A percentile compares a stretch with the other conserved stretches of the same genome.
Evolutionary conservation across 2,113 vertebrate genomes (phyloP).

Genomic region (Chrysemys picta): DNA sequence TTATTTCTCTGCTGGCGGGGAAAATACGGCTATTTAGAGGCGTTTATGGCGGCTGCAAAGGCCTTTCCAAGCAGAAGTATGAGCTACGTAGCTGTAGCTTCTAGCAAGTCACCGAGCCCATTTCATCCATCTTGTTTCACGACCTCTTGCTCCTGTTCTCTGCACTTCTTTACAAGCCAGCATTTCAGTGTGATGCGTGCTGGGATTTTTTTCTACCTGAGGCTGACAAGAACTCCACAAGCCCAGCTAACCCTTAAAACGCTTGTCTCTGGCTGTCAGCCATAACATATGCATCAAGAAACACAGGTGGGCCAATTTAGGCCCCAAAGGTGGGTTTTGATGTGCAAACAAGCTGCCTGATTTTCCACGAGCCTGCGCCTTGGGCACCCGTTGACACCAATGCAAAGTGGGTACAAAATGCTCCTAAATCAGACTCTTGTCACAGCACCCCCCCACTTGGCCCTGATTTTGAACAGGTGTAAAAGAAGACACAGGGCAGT

Average conservation of each 20-base stretch:
- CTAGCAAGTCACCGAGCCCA: neutral
- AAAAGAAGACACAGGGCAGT: neutral
- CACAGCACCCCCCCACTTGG: fast-evolving
- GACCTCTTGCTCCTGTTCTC: neutral
- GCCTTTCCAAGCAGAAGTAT: slow-evolving; percentile 24
- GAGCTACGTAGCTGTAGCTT: slow-evolving; percentile 4
- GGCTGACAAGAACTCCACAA: neutral
- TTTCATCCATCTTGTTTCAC: slow-evolving; percentile 34
- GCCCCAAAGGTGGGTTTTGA: neutral
- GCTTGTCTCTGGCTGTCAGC: neutral
- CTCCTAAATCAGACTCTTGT: neutral
- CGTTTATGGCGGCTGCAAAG: slow-evolving; percentile 39
- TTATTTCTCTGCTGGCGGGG: slow-evolving; percentile 30
- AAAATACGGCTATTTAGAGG: slow-evolving; percentile 62
- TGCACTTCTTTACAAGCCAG: neutral
- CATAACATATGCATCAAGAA: fast-evolving
- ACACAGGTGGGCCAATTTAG: neutral
- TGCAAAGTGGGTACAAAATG: neutral
- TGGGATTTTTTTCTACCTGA: neutral
- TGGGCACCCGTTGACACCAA: neutral
- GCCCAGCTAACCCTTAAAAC: neutral
- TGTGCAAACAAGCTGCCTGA: neutral
- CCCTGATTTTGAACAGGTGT: slow-evolving; percentile 4
- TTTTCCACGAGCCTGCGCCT: neutral
- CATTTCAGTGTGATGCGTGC: fast-evolving